A percentile compares a stretch with the other conserved stretches of the same genome.
These are phyloP conservation scores for Schrankia costaestrigalis DNA, from an alignment of 2,888 invertebrate genomes.

Conservation along the genomic window DNA sequence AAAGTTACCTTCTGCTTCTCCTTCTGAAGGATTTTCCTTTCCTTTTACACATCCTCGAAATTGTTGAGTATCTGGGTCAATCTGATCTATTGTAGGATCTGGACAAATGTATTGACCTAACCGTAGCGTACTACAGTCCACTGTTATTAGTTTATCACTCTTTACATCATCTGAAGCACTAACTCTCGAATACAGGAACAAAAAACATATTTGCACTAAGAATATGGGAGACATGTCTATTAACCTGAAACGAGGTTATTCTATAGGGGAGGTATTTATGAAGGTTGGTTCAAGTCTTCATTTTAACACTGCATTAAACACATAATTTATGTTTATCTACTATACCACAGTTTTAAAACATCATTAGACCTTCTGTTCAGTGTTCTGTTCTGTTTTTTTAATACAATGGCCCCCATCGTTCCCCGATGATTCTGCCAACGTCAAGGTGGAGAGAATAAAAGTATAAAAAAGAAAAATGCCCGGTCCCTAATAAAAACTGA, in stretches of 20 bases:
- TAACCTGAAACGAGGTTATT: neutral
- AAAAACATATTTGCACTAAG: constrained; percentile 32
- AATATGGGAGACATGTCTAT: constrained; percentile 17
- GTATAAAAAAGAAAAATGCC: too few species aligned
- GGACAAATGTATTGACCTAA: constrained; percentile 92
- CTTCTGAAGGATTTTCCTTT: constrained; percentile 80
- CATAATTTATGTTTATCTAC: too few species aligned
- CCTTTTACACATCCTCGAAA: constrained; percentile 86
- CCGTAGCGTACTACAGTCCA: constrained; percentile 86
- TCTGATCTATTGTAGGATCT: constrained; percentile 86
- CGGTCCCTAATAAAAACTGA: too few species aligned
- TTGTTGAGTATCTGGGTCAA: constrained; percentile 95
- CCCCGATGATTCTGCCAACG: too few species aligned
- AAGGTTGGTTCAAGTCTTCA: neutral
- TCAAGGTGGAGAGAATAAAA: too few species aligned
- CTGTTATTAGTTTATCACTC: constrained; percentile 46
- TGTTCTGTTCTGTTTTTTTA: too few species aligned
- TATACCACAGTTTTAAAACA: too few species aligned
- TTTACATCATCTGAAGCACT: constrained; percentile 58
- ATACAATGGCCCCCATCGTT: too few species aligned
- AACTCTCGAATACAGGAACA: constrained; percentile 34
- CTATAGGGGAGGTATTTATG: too few species aligned
- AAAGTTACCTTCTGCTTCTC: constrained; percentile 86
- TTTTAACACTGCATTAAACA: too few species aligned
- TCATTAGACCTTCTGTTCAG: too few species aligned